Evolutionary conservation across 2,113 vertebrate species (phyloP).

Genomic region (Fregata magnificens): DNA sequence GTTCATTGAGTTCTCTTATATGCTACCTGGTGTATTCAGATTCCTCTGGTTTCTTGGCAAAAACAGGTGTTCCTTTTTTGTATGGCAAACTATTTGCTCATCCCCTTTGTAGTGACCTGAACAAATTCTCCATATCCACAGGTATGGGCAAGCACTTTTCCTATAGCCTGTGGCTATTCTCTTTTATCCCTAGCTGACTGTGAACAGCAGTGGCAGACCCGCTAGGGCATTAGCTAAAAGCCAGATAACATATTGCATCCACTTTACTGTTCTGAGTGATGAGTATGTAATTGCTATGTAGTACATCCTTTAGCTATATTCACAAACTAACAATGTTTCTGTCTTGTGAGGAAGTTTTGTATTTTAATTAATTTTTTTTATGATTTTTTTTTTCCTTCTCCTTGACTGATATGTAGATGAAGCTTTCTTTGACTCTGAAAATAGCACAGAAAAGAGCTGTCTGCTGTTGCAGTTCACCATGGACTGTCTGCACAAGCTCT

Average conservation of each 20-base stretch:
- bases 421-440: constrained; percentile 78
- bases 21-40: neutral
- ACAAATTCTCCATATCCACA: neutral
- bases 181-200: neutral
- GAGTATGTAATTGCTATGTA: neutral
- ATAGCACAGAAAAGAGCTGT: constrained; percentile 77
- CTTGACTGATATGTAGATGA: constrained; percentile 70
- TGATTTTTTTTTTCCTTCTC: neutral
- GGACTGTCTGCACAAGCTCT: constrained; percentile 90
- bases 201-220: neutral
- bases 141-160: neutral
- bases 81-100: neutral
- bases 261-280: neutral
- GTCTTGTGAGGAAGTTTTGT: neutral
- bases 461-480: constrained; percentile 81
- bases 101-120: neutral
- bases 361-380: neutral
- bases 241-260: neutral
- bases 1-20: neutral
- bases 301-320: neutral
- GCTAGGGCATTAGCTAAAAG: neutral
- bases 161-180: neutral
- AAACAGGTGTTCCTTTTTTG: neutral
- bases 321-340: neutral
- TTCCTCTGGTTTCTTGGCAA: neutral